Evolutionary conservation across 2,113 vertebrate species (phyloP), one percentile per base, ranked within the genome.

Genomic region (Pterocles orientalis): DNA sequence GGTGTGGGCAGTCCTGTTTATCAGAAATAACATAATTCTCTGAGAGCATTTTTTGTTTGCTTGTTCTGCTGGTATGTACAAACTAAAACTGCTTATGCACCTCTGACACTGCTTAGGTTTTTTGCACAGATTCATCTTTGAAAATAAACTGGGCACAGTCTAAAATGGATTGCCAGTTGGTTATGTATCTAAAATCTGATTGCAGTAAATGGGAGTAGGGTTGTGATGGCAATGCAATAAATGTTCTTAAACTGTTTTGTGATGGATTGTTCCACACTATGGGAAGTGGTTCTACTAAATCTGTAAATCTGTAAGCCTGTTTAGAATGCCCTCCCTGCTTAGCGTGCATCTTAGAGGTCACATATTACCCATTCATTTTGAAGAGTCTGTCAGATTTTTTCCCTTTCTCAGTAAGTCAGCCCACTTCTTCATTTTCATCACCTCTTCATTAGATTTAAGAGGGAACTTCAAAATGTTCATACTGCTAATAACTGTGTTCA

Each of bases 131-230:
- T 87, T 89, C 53, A 57, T 91, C 73, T 84, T 78, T 41, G 72
- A 31, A 83, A 93, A 84, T 90, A 78, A 86, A 57, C 72, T 73
- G 43, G 29, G 12, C 78, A 31, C 53, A 56, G 71, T 57, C 81
- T 90, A n/a, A 93, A 96, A 88, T 64, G 81, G 50, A 82, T 83
- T 78, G 91, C 73, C 70, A 36, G 43, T 89, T 87, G 90, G 57
- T 94, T 91, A 45, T 31, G 89, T 92, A 92, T 93, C 89, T 96
- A 20, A 78, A 91, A 94, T 96, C 95, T 94, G 96, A 94, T 92
- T 92, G 89, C 70, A 82, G 86, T 73, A 96, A 90, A 94, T 81
- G 92, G 71, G 71, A 88, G 81, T 69, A 60, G 62, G 86, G 81
- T 86, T 95, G 93, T 78, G 72, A 83, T 72, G 88, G 88, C 94